Evolutionary conservation across 2,113 vertebrate species (phyloP).

Genomic region (Paedocypris sp.): DNA sequence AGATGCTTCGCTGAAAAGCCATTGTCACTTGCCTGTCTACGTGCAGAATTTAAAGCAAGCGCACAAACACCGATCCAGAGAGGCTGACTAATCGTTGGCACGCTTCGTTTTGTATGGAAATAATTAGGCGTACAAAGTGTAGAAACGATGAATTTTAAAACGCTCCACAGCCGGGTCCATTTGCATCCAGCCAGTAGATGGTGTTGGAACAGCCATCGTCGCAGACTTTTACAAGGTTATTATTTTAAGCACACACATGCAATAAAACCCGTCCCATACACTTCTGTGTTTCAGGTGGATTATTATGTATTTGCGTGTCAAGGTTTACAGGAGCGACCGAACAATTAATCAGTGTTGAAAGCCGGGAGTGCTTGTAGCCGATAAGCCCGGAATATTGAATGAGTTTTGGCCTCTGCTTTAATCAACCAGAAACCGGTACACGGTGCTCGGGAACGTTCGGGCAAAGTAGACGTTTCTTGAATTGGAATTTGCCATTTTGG

Average conservation of each 20-base stretch:
- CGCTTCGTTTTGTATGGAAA: background rate
- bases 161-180: background rate
- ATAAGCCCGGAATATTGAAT: conserved; percentile 9
- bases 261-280: background rate
- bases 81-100: background rate
- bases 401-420: conserved; percentile 1
- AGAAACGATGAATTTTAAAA: background rate
- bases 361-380: conserved; percentile 9
- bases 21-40: background rate
- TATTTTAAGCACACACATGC: background rate
- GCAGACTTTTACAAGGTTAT: background rate
- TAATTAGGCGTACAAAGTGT: background rate
- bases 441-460: background rate
- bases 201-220: background rate
- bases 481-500: background rate
- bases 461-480: background rate
- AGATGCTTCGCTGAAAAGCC: background rate
- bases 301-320: background rate
- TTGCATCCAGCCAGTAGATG: background rate
- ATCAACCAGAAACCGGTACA: conserved; percentile 9
- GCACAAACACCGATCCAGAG: background rate
- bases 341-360: conserved; percentile 19
- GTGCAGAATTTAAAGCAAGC: background rate
- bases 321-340: background rate
- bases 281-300: conserved; percentile 9